phyloP scores from a whole-genome alignment of 2,888 invertebrate species.

The Cephonodes hylas region DNA sequence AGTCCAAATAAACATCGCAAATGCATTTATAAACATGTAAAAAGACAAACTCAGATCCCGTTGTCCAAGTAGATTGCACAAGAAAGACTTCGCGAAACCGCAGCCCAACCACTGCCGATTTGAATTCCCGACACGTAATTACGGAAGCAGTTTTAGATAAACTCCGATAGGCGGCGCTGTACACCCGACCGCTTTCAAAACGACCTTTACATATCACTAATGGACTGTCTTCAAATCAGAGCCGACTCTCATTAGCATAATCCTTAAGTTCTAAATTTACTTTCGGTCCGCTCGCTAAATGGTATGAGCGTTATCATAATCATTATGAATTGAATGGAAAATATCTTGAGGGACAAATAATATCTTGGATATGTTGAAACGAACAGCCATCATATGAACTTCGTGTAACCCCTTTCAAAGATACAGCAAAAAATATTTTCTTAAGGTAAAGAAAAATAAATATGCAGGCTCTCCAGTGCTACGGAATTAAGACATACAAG shows the following conservation, averaged over 20 bases:
- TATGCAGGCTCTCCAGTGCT: no score
- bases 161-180: constrained; percentile 17
- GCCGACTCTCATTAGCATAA: constrained; percentile 39
- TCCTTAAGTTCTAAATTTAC: constrained; percentile 32
- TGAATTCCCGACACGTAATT: constrained; percentile 13
- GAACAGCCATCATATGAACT: no score
- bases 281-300: constrained; percentile 20
- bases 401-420: no score
- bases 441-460: no score
- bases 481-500: no score
- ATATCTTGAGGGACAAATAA: no score
- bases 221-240: constrained; percentile 39
- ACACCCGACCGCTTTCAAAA: constrained; percentile 24
- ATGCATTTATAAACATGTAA: not conserved
- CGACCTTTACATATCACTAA: constrained; percentile 67
- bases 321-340: no score
- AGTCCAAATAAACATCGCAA: not conserved
- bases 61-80: not conserved
- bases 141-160: constrained; percentile 23
- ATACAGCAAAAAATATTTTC: no score
- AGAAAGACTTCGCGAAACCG: constrained; percentile 12
- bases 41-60: constrained; percentile 7
- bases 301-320: not conserved
- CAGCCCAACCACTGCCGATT: constrained; percentile 6
- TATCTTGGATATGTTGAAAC: no score